These are phyloP conservation scores for Mus minutoides DNA, from an alignment of 2,797 vertebrate species.

Conservation along the genomic window DNA sequence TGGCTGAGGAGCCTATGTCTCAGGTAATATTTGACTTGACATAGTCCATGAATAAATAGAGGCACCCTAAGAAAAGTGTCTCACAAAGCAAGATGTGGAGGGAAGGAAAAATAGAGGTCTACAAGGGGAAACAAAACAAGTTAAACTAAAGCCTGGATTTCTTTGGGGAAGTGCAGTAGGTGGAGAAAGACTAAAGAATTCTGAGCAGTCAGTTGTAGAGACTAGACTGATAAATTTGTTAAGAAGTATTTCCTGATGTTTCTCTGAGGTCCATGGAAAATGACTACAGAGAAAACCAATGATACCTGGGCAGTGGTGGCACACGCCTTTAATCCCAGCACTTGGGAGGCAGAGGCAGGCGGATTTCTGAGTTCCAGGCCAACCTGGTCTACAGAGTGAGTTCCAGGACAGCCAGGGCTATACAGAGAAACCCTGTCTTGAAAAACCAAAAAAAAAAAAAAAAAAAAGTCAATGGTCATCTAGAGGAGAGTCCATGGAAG, in stretches of 20 bases:
- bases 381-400: too few relatives aligned
- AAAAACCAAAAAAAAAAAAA: too few relatives aligned
- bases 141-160: neutral
- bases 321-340: too few relatives aligned
- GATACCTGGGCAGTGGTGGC: too few relatives aligned
- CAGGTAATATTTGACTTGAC: neutral
- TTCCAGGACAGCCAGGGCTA: too few relatives aligned
- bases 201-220: neutral
- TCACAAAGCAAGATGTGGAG: slow-evolving; percentile 13
- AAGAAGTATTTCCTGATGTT: neutral
- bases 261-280: neutral
- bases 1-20: neutral
- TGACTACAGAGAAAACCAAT: neutral
- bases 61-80: neutral
- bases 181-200: neutral
- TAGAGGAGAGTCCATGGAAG: neutral
- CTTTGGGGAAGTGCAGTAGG: neutral
- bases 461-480: neutral
- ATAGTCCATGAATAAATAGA: neutral
- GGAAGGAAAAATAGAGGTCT: neutral
- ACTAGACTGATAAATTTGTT: neutral
- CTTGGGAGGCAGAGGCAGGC: too few relatives aligned
- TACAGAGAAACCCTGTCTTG: too few relatives aligned
- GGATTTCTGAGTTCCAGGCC: too few relatives aligned
- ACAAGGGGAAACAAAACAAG: neutral